Evolutionary conservation across 1,140 invertebrate species (phyloP).

Genomic region (Eubasilissa regina): DNA sequence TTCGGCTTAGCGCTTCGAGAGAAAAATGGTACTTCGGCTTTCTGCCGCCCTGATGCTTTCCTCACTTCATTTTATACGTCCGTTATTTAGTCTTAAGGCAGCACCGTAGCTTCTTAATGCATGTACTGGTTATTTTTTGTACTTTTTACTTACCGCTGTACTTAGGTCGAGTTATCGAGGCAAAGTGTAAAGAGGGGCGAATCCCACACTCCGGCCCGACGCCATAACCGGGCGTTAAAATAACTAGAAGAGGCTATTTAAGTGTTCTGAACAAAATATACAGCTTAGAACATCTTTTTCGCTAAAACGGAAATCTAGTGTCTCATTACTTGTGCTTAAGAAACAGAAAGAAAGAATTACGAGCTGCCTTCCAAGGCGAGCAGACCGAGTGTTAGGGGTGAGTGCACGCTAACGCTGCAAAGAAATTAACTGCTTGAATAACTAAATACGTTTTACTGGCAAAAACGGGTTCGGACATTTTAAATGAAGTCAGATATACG

Average conservation of each 20-base stretch:
- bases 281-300: conserved; percentile 60
- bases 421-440: conserved; percentile 59
- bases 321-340: conserved; percentile 61
- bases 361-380: conserved; percentile 28
- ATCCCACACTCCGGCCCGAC: not conserved
- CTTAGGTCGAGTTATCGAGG: conserved; percentile 33
- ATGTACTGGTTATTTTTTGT: conserved; percentile 59
- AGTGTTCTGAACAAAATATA: conserved; percentile 56
- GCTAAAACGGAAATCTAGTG: conserved; percentile 61
- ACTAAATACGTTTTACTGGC: conserved; percentile 55
- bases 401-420: conserved; percentile 32
- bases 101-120: conserved; percentile 49
- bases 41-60: conserved; percentile 26
- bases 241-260: conserved; percentile 57
- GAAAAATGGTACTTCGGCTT: conserved; percentile 12
- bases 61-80: conserved; percentile 58
- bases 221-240: conserved; percentile 59
- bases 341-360: conserved; percentile 61
- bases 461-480: conserved; percentile 48
- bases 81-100: conserved; percentile 58
- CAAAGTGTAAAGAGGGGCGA: conserved; percentile 43
- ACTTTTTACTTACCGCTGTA: conserved; percentile 50
- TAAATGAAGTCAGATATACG: conserved; percentile 52
- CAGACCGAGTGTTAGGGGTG: conserved; percentile 38
- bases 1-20: conserved; percentile 8